These are phyloP conservation scores for Cheilinus undulatus DNA, from an alignment of 2,113 vertebrate species.

Conservation along the genomic window DNA sequence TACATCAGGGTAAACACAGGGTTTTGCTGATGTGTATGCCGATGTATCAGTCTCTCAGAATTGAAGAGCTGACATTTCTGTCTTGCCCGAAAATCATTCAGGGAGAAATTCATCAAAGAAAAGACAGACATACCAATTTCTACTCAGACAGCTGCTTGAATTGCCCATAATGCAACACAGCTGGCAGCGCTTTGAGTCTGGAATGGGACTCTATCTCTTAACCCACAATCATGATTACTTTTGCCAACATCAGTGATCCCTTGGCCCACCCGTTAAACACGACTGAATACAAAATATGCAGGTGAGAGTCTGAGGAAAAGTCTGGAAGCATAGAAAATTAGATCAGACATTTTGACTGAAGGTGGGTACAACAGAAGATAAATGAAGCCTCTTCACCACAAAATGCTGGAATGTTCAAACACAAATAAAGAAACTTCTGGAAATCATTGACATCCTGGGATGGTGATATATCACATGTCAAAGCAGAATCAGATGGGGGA, in stretches of 20 bases:
- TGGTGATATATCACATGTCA: neutral
- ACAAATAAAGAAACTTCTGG: slow-evolving; percentile 30
- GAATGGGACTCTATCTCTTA: neutral
- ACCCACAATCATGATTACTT: neutral
- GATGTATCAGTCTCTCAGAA: neutral
- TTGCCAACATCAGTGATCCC: neutral
- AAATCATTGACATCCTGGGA: slow-evolving; percentile 36
- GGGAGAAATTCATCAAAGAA: slow-evolving; percentile 24
- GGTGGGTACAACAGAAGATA: slow-evolving; percentile 1
- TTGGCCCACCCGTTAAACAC: neutral
- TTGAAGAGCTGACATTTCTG: slow-evolving; percentile 9
- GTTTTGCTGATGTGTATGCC: slow-evolving; percentile 26
- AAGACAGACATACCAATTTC: slow-evolving; percentile 2
- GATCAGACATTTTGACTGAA: slow-evolving; percentile 15
- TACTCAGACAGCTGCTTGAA: slow-evolving; percentile 21
- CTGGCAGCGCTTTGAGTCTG: slow-evolving; percentile 17
- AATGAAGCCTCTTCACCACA: slow-evolving; percentile 23
- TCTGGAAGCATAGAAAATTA: neutral
- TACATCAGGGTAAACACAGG: slow-evolving; percentile 16
- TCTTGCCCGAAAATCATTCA: slow-evolving; percentile 14
- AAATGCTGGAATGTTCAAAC: slow-evolving; percentile 29
- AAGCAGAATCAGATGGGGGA: slow-evolving; percentile 2
- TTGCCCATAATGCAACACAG: slow-evolving; percentile 27
- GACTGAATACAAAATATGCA: slow-evolving; percentile 1
- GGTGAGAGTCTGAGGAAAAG: slow-evolving; percentile 10